phyloP scores from a whole-genome alignment of 2,888 invertebrate species.

The Lasioglossum lativentre region DNA sequence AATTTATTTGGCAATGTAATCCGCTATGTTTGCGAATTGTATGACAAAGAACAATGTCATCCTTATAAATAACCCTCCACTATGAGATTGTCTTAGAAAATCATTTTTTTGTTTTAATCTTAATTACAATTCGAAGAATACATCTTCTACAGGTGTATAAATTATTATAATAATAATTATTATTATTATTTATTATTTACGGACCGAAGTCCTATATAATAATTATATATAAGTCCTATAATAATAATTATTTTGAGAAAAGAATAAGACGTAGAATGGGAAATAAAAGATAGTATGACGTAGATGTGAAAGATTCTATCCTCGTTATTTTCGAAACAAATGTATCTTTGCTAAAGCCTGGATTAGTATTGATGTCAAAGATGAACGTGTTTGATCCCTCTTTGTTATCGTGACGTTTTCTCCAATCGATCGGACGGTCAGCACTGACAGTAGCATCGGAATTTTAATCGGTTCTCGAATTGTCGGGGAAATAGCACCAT shows the following conservation, averaged over 20 bases:
- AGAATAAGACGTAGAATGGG: background rate
- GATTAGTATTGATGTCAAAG: slow-evolving; percentile 35
- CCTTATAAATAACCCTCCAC: too few relatives aligned
- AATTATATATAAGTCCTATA: too few relatives aligned
- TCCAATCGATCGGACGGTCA: slow-evolving; percentile 39
- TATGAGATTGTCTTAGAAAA: background rate
- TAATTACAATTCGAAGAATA: background rate
- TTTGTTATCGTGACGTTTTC: slow-evolving; percentile 45
- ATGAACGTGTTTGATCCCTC: slow-evolving; percentile 38
- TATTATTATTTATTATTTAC: too few relatives aligned
- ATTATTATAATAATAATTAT: too few relatives aligned
- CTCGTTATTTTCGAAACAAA: background rate
- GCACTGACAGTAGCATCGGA: slow-evolving; percentile 57
- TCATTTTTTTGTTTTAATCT: background rate
- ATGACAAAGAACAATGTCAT: background rate
- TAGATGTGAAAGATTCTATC: background rate
- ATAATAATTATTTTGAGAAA: background rate
- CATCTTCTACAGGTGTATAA: background rate
- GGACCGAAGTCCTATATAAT: too few relatives aligned
- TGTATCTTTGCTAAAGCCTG: background rate
- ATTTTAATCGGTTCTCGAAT: slow-evolving; percentile 71
- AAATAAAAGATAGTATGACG: background rate
- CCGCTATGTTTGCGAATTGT: background rate
- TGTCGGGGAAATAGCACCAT: slow-evolving; percentile 44
- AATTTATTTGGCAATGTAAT: background rate